Base-by-base conservation (phyloP, 2,888 invertebrate genomes). In the Stenodema calcarata region DNA sequence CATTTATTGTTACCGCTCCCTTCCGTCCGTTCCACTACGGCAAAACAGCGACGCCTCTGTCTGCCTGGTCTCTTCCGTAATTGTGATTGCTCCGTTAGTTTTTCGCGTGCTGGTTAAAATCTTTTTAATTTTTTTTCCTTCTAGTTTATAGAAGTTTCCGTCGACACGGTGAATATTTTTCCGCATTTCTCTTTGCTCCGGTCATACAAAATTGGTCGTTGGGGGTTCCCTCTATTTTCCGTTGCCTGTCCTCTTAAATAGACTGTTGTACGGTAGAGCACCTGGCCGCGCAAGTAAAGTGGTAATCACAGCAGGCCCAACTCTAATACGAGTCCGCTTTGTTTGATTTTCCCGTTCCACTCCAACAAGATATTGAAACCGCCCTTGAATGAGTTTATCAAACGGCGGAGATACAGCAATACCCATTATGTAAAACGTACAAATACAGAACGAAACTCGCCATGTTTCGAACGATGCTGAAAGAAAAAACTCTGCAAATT, bases 1-100 rank as follows among this genome's bases (percentile, higher is more conserved):
- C 81, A 81, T 81, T 81, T 81, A 81, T 81, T 81, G 81, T 81
- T 30, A 35, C 81, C 27, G n/a, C 81, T 11, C 47, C 79, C 50
- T 50, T n/a, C 50, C n/a, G 4, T n/a, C n/a, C n/a, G 16, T 50
- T 50, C n/a, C n/a, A 50, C 50, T 16, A 50, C 50, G 16, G 50
- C n/a, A 50, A n/a, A 50, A 70, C 70, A 23, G 16, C 70, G 27
- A 7, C 27, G 70, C 27, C 70, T 16, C 14, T 23, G 16, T 23
- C 7, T 27, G 16, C 35, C 27, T 27, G 70, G 16, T 27, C 27
- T 18, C 1, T 12, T 70, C 70, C 30, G 70, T 28, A 70, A 70
- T 35, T 70, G 70, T 23, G 27, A 70, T 27, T 70, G 35, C 28
- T 70, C 30, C 30, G 14, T 2, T 50, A 50, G 50, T 50, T 16